These are phyloP conservation scores for Oncorhynchus nerka DNA, from an alignment of 2,113 vertebrate species.

Conservation along the genomic window DNA sequence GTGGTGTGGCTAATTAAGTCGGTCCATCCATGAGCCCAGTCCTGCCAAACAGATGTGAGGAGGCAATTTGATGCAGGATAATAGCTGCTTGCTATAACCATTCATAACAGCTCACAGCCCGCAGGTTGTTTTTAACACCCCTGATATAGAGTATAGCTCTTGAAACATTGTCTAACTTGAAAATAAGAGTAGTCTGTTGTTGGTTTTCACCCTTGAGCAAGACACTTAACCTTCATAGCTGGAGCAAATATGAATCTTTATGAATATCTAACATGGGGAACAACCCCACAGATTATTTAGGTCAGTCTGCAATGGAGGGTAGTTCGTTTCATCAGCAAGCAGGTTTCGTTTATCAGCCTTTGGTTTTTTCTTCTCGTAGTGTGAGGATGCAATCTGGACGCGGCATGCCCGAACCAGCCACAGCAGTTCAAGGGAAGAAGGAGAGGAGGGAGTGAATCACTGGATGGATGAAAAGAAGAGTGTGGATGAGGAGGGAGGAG, in stretches of 20 bases:
- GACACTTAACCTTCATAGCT: not conserved
- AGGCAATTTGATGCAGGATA: not conserved
- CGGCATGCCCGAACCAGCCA: constrained; percentile 60
- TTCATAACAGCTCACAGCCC: no score
- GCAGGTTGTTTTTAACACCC: no score
- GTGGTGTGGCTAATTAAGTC: constrained; percentile 62
- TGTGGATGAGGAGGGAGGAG: constrained; percentile 5
- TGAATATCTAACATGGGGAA: not conserved
- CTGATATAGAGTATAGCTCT: no score
- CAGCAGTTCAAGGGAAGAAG: not conserved
- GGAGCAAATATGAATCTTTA: not conserved
- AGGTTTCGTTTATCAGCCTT: not conserved
- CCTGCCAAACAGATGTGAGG: constrained; percentile 39
- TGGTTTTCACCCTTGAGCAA: not conserved
- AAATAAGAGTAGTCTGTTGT: no score
- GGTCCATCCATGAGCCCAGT: constrained; percentile 46
- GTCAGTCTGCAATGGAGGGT: constrained; percentile 13
- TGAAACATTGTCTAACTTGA: no score
- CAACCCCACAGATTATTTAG: constrained; percentile 4
- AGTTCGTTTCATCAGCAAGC: not conserved
- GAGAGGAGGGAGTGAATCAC: constrained; percentile 23
- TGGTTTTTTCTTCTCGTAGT: not conserved
- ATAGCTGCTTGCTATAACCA: no score
- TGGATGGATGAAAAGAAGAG: not conserved
- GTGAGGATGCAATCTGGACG: constrained; percentile 49